Evolutionary conservation across 2,888 invertebrate genomes (phyloP).

Genomic region (Laothoe populi): DNA sequence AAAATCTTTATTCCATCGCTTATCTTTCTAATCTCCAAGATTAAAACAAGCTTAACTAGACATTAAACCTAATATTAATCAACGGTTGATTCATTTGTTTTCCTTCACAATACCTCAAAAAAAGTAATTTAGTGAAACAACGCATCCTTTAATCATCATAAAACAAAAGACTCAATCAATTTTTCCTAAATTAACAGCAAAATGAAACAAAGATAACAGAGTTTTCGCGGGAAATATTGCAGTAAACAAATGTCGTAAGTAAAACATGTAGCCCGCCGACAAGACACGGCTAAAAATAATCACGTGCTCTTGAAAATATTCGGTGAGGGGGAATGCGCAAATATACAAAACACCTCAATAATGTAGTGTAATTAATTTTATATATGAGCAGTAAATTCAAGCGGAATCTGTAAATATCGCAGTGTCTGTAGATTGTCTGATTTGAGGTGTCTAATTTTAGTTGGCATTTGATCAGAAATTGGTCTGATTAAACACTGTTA

Average conservation of each 20-base stretch:
- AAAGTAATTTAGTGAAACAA: too few relatives aligned
- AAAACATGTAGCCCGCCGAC: background rate
- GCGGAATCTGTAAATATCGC: background rate
- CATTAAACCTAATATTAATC: too few relatives aligned
- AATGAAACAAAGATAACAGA: constrained; percentile 7
- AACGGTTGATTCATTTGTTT: too few relatives aligned
- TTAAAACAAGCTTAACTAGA: too few relatives aligned
- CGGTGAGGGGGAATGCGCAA: constrained; percentile 7
- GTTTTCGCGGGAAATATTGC: constrained; percentile 1
- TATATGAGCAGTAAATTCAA: background rate
- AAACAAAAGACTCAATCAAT: background rate
- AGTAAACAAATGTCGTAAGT: constrained; percentile 4
- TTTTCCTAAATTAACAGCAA: background rate
- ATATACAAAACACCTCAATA: constrained; percentile 10
- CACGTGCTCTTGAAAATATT: background rate
- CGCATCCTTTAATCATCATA: background rate
- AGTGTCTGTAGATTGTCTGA: background rate
- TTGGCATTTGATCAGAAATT: background rate
- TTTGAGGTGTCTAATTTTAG: background rate
- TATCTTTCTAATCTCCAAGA: too few relatives aligned
- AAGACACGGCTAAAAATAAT: constrained; percentile 8
- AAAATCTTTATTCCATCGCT: too few relatives aligned
- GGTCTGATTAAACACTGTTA: background rate
- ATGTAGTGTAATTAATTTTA: constrained; percentile 16
- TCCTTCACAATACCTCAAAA: too few relatives aligned